A percentile compares a stretch with the other conserved stretches of the same genome.
Evolutionary conservation across 92 coral and sea anemone genomes (phyloP).

Genomic region (Hydrozoanthus gracilis): DNA sequence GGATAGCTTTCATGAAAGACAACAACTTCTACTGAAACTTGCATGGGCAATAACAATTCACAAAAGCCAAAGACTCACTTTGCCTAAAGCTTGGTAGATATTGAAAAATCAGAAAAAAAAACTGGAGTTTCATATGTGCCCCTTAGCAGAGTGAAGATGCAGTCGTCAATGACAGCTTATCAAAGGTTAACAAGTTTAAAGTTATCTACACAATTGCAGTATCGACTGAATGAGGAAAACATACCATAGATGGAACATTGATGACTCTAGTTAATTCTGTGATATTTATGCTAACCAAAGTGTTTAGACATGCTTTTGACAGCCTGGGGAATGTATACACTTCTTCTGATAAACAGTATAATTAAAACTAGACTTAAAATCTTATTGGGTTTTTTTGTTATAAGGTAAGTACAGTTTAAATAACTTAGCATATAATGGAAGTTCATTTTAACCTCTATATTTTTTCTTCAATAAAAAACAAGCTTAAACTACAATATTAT

Average conservation of each 20-base stretch:
- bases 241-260: neutral
- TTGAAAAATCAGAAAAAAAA: constrained; percentile 42
- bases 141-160: constrained; percentile 36
- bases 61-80: too few species aligned
- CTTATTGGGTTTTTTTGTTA: constrained; percentile 1
- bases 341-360: neutral
- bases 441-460: neutral
- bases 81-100: constrained; percentile 35
- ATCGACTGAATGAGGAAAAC: constrained; percentile 41
- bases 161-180: neutral
- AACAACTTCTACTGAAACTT: constrained; percentile 36
- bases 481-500: constrained; percentile 58
- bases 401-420: neutral
- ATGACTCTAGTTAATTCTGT: neutral
- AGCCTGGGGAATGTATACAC: constrained; percentile 6
- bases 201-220: constrained; percentile 30
- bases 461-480: neutral
- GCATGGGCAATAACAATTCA: constrained; percentile 16
- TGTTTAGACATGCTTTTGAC: constrained; percentile 1
- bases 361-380: neutral
- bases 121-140: constrained; percentile 46
- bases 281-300: constrained; percentile 4
- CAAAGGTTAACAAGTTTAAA: constrained; percentile 31
- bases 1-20: neutral
- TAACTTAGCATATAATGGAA: neutral